Conservation (phyloP, 2,113 vertebrate genomes). For the Thunnus maccoyii region DNA sequence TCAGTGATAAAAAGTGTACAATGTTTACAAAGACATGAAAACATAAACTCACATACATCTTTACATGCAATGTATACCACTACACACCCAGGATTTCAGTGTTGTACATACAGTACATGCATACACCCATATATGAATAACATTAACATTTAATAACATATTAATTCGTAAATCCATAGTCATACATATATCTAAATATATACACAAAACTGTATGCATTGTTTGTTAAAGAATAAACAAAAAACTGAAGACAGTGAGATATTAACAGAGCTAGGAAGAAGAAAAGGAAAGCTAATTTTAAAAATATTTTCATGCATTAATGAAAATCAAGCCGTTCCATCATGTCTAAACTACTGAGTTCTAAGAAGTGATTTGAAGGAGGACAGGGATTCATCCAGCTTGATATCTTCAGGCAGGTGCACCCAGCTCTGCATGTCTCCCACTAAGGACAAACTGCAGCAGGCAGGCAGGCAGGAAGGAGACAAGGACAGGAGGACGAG, state of each 20-base stretch:
- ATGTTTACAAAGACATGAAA: neutral
- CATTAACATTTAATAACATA: too few species aligned
- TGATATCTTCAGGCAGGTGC: conserved; percentile 8
- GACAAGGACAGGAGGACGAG: conserved; percentile 72
- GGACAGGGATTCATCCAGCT: neutral
- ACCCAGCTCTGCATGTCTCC: conserved; percentile 33
- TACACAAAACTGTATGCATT: too few species aligned
- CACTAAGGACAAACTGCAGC: conserved; percentile 18
- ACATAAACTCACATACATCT: neutral
- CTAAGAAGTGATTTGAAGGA: conserved; percentile 25
- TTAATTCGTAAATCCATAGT: too few species aligned
- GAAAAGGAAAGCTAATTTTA: too few species aligned
- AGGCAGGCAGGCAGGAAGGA: conserved; percentile 30
- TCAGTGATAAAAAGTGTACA: too few species aligned
- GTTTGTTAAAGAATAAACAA: neutral
- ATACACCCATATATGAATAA: neutral
- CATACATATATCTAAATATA: too few species aligned
- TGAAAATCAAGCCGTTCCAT: neutral
- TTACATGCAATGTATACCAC: neutral
- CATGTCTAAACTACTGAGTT: neutral
- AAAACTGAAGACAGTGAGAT: neutral
- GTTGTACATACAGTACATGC: neutral
- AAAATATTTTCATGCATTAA: neutral
- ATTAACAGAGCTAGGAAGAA: neutral
- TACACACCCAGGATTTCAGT: neutral